phyloP scores from a whole-genome alignment of 1,140 invertebrate genomes.

The Philopotamus ludificatus region DNA sequence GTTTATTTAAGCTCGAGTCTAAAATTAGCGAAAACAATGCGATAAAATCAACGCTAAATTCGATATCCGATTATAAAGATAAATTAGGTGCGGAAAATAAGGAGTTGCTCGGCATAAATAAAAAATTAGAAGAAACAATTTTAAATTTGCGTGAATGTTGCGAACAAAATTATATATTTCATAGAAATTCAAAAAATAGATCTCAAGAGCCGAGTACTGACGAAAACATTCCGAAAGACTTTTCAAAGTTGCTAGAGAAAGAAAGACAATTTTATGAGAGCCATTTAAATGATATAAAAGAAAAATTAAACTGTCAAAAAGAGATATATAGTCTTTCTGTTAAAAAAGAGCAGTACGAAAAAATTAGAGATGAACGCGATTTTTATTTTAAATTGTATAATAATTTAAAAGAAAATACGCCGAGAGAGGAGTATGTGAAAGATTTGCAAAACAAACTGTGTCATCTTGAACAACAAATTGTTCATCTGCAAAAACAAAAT shows the following conservation, averaged over 20 bases:
- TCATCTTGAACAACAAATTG: conserved; percentile 53
- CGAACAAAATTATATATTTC: too few species aligned
- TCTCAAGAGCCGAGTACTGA: too few species aligned
- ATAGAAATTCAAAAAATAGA: too few species aligned
- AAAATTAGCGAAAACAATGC: background rate
- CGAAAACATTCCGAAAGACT: conserved; percentile 44
- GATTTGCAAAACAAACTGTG: conserved; percentile 49
- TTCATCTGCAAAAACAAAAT: conserved; percentile 54
- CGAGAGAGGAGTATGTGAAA: conserved; percentile 47
- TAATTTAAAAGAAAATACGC: conserved; percentile 47
- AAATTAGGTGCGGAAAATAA: conserved; percentile 48
- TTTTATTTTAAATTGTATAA: conserved; percentile 51
- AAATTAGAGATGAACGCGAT: conserved; percentile 50
- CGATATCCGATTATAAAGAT: too few species aligned
- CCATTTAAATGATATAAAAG: conserved; percentile 49
- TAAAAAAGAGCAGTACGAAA: conserved; percentile 43
- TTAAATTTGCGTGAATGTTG: too few species aligned
- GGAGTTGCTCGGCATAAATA: conserved; percentile 49
- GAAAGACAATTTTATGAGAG: conserved; percentile 54
- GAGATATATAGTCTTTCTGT: conserved; percentile 39
- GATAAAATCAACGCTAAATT: too few species aligned
- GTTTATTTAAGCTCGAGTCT: too few species aligned
- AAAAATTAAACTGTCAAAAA: conserved; percentile 49
- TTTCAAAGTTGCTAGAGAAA: conserved; percentile 49
- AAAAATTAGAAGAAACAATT: conserved; percentile 47